Conservation (phyloP, 2,888 invertebrate species). For the Noctua janthina region DNA sequence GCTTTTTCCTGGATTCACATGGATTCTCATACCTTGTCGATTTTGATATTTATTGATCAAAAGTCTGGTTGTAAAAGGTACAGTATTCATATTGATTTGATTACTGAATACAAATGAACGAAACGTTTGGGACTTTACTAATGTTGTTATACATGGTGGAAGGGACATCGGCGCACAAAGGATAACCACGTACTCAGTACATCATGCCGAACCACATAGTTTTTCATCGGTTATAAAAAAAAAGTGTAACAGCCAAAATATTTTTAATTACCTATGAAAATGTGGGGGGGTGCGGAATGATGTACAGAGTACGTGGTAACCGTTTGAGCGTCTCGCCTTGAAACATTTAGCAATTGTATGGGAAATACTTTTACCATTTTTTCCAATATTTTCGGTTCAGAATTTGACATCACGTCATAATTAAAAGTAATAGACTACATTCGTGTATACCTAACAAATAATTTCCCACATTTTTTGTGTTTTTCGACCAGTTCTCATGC, state of each 20-base stretch:
- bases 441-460: not conserved
- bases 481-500: constrained; percentile 4
- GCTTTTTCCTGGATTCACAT: not conserved
- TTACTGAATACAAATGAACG: not conserved
- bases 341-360: not conserved
- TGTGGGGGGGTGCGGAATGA: not conserved
- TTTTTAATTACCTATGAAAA: not conserved
- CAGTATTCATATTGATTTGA: not conserved
- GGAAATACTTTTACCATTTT: not conserved
- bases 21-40: no score
- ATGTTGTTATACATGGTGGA: not conserved
- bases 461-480: constrained; percentile 11
- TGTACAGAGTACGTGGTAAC: not conserved
- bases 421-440: not conserved
- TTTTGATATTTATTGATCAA: not conserved
- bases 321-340: not conserved
- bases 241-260: not conserved
- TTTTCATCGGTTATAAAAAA: not conserved
- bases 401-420: not conserved
- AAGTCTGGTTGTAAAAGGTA: no score
- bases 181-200: not conserved
- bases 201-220: not conserved
- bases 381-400: no score
- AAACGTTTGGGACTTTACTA: not conserved
- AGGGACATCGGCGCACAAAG: not conserved